phyloP scores from a whole-genome alignment of 2,113 vertebrate genomes.

The Pongo abelii region DNA sequence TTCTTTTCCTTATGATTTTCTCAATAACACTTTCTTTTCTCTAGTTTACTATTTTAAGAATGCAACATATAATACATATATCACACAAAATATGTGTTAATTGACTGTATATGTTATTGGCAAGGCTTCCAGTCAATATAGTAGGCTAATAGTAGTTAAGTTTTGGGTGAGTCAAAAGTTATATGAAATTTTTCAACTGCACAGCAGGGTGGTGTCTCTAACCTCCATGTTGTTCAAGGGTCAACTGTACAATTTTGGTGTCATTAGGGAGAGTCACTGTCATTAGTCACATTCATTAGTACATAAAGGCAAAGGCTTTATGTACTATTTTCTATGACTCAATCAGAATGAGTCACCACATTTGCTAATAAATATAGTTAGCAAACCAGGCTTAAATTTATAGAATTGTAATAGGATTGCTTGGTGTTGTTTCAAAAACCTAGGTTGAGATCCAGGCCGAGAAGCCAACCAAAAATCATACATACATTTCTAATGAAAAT shows the following conservation, averaged over 20 bases:
- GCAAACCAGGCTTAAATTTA: not conserved
- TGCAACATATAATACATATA: too few relatives aligned
- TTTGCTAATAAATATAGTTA: not conserved
- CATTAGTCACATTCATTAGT: not conserved
- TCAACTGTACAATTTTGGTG: not conserved
- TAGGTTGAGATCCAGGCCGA: not conserved
- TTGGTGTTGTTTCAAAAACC: not conserved
- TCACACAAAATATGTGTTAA: too few relatives aligned
- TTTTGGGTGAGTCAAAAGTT: not conserved
- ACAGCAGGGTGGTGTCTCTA: too few relatives aligned
- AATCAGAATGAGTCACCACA: not conserved
- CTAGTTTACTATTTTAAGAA: too few relatives aligned
- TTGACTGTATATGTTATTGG: too few relatives aligned
- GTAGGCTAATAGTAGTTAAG: too few relatives aligned
- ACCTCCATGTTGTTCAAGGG: not conserved
- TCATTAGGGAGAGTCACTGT: constrained; percentile 5
- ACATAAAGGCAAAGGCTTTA: constrained; percentile 34
- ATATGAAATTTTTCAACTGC: not conserved
- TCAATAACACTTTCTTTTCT: not conserved
- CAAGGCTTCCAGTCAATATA: too few relatives aligned
- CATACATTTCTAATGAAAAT: not conserved
- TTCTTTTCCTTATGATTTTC: not conserved
- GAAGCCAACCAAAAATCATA: not conserved
- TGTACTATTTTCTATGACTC: constrained; percentile 45
- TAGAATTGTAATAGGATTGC: not conserved